Base-by-base conservation (phyloP, 2,797 vertebrate genomes). In the Knipowitschia caucasica region DNA sequence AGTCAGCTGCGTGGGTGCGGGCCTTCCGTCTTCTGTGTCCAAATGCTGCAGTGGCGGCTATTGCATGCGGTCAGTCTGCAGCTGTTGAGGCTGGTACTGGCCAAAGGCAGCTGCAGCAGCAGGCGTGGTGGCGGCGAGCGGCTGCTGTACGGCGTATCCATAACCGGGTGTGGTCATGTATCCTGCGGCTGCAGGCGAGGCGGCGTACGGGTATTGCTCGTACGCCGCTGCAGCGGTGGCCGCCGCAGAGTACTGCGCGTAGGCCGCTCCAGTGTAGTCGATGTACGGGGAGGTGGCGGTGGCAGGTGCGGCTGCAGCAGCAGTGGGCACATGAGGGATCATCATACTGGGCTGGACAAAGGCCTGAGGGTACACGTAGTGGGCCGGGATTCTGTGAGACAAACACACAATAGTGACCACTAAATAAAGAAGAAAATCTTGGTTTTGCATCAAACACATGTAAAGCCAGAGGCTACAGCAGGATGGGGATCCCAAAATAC, bases 341-440 rank as follows among this genome's bases (percentile, higher is more conserved):
- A 98, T 93, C 88, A 98, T 84, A 71, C 96, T 96, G 10, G 96
- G 96, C 88, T 98, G 97, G 83, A 99, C 91, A 50, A 96, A 98
- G 73, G 97, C 96, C 90, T 99, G 97, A 33, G 96, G 97, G 83
- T 99, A 99, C 76, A 99, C 92, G 50, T 98, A 99, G 86, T 99
- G 97, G 73, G 96, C 93, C 5, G 97, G 96, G 75, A 99, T 98
- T 92, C 97, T 99, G 93, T 69, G 65, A 87, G 89, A 84, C 82
- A 91, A 78, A 77, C 56, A 80, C 24, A 71, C 26, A 73, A 17
- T 55, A 5, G 4, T 60, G 9, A 26, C 39, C 17, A 31, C 14
- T n/a, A 42, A 7, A 34, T 2, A 29, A n/a, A n/a, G n/a, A n/a
- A n/a, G n/a, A n/a, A n/a, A n/a, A n/a, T n/a, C n/a, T n/a, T n/a